Percentiles rank a stretch among this genome's conserved stretches.
Evolutionary conservation across 1,140 invertebrate species (phyloP).

Genomic region (Macrotrachela quadricornifera): DNA sequence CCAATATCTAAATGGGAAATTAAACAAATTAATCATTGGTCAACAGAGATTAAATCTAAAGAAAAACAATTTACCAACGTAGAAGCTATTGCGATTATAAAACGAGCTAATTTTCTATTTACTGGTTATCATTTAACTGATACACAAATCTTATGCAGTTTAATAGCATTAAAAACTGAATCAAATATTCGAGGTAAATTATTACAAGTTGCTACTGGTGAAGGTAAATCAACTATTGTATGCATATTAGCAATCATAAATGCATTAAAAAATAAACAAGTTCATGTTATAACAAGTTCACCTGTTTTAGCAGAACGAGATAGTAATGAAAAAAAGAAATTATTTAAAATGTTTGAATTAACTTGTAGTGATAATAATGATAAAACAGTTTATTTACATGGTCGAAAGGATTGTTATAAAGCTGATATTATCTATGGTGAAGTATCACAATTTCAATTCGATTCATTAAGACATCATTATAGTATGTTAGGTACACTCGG

Average conservation of each 20-base stretch:
- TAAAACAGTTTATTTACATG: background rate
- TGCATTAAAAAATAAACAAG: background rate
- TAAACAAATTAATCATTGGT: background rate
- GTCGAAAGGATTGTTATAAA: background rate
- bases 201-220: background rate
- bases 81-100: background rate
- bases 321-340: background rate
- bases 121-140: background rate
- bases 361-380: conserved; percentile 1
- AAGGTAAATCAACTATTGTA: conserved; percentile 2
- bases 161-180: background rate
- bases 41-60: background rate
- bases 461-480: background rate
- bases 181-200: background rate
- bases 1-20: background rate
- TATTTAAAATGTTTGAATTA: background rate
- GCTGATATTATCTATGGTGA: background rate
- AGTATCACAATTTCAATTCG: conserved; percentile 3
- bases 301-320: background rate
- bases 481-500: background rate
- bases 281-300: background rate
- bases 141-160: background rate
- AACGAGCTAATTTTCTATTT: background rate
- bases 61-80: background rate
- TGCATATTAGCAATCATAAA: background rate